Evolutionary conservation across 2,113 vertebrate genomes (phyloP).

Genomic region (Lipophrys pholis): DNA sequence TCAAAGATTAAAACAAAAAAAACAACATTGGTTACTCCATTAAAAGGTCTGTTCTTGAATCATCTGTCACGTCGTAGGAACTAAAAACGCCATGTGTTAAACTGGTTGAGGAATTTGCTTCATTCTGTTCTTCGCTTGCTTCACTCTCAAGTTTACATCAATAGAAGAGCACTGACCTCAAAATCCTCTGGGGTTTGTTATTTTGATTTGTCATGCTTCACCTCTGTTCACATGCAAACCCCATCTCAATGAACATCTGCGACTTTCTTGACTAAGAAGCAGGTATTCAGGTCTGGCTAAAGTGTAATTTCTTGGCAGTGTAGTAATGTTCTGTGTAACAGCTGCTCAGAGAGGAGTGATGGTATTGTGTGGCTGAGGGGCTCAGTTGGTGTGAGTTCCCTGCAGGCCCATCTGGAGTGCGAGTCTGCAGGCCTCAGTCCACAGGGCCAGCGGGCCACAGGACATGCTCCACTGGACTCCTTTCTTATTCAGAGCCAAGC

Average conservation of each 20-base stretch:
- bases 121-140: slow-evolving; percentile 25
- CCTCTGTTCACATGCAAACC: slow-evolving; percentile 66
- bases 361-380: slow-evolving; percentile 65
- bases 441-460: slow-evolving; percentile 47
- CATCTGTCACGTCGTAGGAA: background rate
- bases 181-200: slow-evolving; percentile 52
- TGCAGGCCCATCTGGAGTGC: slow-evolving; percentile 76
- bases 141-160: slow-evolving; percentile 26
- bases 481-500: slow-evolving; percentile 71
- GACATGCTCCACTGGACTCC: slow-evolving; percentile 75
- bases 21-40: background rate
- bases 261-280: slow-evolving; percentile 55
- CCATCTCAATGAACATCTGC: slow-evolving; percentile 66
- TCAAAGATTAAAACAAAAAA: slow-evolving; percentile 8
- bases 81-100: slow-evolving; percentile 10
- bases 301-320: slow-evolving; percentile 62
- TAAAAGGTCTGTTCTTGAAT: background rate
- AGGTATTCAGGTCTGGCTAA: slow-evolving; percentile 58
- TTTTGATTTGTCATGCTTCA: slow-evolving; percentile 64
- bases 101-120: slow-evolving; percentile 11
- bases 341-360: slow-evolving; percentile 67
- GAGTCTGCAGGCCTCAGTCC: slow-evolving; percentile 53
- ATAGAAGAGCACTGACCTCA: slow-evolving; percentile 50
- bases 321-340: slow-evolving; percentile 65
- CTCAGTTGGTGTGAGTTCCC: slow-evolving; percentile 72